Percentiles rank a stretch among this genome's conserved stretches.
These are phyloP conservation scores for Standfussiana lucernea DNA, from an alignment of 2,888 invertebrate genomes.

Conservation along the genomic window DNA sequence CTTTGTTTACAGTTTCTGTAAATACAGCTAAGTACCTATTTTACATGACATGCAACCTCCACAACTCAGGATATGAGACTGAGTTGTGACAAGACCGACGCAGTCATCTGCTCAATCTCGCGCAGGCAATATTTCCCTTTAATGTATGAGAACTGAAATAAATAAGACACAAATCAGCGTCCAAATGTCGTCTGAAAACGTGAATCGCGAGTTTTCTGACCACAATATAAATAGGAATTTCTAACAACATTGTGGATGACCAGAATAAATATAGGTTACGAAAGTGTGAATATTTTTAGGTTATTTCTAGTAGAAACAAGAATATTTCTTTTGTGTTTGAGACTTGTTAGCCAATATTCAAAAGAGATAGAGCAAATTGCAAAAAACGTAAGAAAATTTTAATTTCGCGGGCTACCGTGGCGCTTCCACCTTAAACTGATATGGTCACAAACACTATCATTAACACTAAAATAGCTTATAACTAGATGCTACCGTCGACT, in stretches of 20 bases:
- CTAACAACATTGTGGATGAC: slow-evolving; percentile 51
- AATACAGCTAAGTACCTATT: slow-evolving; percentile 22
- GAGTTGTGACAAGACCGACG: slow-evolving; percentile 17
- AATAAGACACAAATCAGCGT: slow-evolving; percentile 20
- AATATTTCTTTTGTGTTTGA: slow-evolving; percentile 9
- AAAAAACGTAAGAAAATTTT: not conserved
- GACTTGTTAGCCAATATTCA: slow-evolving; percentile 6
- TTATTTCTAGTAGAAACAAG: slow-evolving; percentile 48
- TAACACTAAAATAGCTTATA: too few species aligned
- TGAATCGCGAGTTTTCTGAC: slow-evolving; percentile 48
- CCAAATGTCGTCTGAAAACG: slow-evolving; percentile 44
- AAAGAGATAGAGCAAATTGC: not conserved
- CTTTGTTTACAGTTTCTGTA: slow-evolving; percentile 37
- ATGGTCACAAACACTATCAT: too few species aligned
- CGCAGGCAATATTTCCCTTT: slow-evolving; percentile 22
- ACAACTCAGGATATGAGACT: not conserved
- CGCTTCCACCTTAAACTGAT: too few species aligned
- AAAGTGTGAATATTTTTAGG: slow-evolving; percentile 63
- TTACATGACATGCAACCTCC: slow-evolving; percentile 33
- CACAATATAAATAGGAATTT: slow-evolving; percentile 64
- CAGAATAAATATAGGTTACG: slow-evolving; percentile 66
- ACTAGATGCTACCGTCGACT: not conserved
- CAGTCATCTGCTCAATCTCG: slow-evolving; percentile 21
- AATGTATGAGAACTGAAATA: slow-evolving; percentile 33
- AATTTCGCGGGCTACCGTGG: too few species aligned